These are phyloP conservation scores for Diarsia brunnea DNA, from an alignment of 2,888 invertebrate genomes.

Conservation along the genomic window DNA sequence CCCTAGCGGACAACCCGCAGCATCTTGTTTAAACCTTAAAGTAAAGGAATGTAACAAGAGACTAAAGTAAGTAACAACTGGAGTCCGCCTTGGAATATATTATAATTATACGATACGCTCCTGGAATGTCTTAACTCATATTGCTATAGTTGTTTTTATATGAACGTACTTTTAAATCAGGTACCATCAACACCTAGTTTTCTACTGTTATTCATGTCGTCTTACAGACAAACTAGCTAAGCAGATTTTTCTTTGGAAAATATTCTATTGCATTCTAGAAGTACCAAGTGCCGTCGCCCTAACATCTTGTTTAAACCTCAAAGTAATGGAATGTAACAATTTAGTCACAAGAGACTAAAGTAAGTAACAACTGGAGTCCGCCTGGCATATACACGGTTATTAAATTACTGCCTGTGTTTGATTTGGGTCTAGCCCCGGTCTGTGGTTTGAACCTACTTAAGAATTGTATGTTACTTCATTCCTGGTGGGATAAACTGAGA, in stretches of 20 bases:
- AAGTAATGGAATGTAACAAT: conserved; percentile 11
- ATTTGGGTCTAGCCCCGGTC: conserved; percentile 51
- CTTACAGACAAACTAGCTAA: not conserved
- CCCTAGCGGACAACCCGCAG: no score
- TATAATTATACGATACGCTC: no score
- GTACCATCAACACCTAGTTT: not conserved
- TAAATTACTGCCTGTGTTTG: conserved; percentile 55
- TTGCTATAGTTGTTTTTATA: no score
- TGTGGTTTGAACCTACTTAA: conserved; percentile 43
- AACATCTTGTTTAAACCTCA: not conserved
- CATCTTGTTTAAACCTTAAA: no score
- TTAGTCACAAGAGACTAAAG: conserved; percentile 26
- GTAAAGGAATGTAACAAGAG: no score
- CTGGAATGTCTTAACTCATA: no score
- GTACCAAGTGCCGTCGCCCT: not conserved
- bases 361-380: conserved; percentile 21
- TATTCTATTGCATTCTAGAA: not conserved
- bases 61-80: no score
- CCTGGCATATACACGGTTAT: conserved; percentile 44
- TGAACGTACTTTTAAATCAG: no score
- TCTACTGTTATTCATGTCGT: not conserved
- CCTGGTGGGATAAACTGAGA: conserved; percentile 19
- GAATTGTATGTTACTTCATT: conserved; percentile 30
- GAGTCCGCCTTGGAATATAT: no score
- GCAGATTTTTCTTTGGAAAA: not conserved